Percentiles rank a stretch among this genome's conserved stretches.
Conservation (phyloP, 1,140 invertebrate species). For the Saccostrea cuccullata region DNA sequence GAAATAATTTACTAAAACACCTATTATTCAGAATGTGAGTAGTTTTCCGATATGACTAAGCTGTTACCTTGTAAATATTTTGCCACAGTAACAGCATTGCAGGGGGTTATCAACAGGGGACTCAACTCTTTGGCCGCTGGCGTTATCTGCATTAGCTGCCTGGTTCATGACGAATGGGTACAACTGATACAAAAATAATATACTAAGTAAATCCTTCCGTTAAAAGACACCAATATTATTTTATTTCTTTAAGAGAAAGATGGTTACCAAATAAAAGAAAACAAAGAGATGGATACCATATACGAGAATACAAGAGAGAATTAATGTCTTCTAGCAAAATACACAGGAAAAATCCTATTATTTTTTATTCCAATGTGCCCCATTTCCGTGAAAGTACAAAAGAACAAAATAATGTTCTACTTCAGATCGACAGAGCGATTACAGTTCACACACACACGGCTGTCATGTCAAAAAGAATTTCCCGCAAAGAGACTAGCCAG, state of each 20-base stretch:
- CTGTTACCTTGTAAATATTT: slow-evolving; percentile 88
- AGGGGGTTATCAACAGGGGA: slow-evolving; percentile 38
- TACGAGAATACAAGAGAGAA: too few relatives aligned
- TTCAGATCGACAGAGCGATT: slow-evolving; percentile 32
- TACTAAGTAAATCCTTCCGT: not conserved
- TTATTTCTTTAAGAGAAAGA: too few relatives aligned
- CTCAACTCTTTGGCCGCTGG: not conserved
- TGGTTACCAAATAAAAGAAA: too few relatives aligned
- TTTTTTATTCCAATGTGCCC: not conserved
- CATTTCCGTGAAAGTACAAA: slow-evolving; percentile 4
- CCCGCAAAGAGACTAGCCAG: slow-evolving; percentile 23
- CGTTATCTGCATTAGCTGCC: not conserved
- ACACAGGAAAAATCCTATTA: too few relatives aligned
- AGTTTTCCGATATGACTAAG: not conserved
- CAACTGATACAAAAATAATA: not conserved
- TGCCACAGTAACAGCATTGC: slow-evolving; percentile 84
- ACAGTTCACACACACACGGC: slow-evolving; percentile 17
- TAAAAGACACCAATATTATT: too few relatives aligned
- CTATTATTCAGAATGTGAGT: too few relatives aligned
- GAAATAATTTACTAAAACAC: too few relatives aligned
- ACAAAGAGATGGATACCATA: too few relatives aligned
- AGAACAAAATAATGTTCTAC: slow-evolving; percentile 21
- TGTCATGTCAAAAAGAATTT: slow-evolving; percentile 32
- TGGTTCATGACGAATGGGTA: not conserved
- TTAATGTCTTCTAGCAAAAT: too few relatives aligned